Conservation (phyloP, 2,797 vertebrate genomes). For the Rhabdomys pumilio region DNA sequence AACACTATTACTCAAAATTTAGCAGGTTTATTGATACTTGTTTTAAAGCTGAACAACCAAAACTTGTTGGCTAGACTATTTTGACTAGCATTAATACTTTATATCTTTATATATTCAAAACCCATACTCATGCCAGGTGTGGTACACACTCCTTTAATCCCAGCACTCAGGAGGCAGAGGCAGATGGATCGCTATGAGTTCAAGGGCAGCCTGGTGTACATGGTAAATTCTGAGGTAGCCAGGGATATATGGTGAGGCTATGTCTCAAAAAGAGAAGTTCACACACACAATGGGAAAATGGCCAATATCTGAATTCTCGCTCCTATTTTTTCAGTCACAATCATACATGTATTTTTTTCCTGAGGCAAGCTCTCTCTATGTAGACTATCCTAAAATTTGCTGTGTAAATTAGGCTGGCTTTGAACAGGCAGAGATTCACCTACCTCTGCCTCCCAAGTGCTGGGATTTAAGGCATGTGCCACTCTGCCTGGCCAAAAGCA, state of each 20-base stretch:
- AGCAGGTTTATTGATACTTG: background rate
- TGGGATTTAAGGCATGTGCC: background rate
- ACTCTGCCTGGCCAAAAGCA: background rate
- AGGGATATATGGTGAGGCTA: background rate
- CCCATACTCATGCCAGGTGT: background rate
- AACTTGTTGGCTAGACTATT: background rate
- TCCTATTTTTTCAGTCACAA: background rate
- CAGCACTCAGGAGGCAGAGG: background rate
- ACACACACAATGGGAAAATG: background rate
- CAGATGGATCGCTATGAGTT: background rate
- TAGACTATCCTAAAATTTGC: background rate
- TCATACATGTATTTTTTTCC: background rate
- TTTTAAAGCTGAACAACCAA: background rate
- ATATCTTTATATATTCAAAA: background rate
- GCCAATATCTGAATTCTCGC: background rate
- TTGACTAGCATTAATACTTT: background rate
- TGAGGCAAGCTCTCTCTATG: background rate
- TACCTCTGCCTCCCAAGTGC: background rate
- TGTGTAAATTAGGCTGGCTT: background rate
- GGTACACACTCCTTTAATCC: background rate
- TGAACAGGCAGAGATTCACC: background rate
- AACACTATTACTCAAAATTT: background rate
- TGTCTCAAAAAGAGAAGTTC: background rate
- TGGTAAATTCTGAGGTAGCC: background rate
- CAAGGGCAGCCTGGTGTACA: background rate